Percentiles rank a stretch among this genome's conserved stretches.
These are phyloP conservation scores for Tanytarsus gracilentus DNA, from an alignment of 2,888 invertebrate species.

Conservation along the genomic window DNA sequence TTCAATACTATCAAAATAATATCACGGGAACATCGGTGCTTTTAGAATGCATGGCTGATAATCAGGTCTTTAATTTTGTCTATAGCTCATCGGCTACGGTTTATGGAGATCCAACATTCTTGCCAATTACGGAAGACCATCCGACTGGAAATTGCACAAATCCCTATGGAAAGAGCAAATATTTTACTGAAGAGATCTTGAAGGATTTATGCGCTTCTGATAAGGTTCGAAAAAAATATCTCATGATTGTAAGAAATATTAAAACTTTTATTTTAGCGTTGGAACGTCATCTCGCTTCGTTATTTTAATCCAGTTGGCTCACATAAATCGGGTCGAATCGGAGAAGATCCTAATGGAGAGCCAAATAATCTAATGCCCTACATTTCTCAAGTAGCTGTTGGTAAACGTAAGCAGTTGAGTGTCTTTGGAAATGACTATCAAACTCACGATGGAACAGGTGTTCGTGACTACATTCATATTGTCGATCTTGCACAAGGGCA, in stretches of 20 bases:
- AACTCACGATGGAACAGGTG: conserved; percentile 82
- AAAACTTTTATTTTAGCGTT: conserved; percentile 47
- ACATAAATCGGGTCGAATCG: conserved; percentile 78
- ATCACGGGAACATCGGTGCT: conserved; percentile 76
- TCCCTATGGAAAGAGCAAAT: conserved; percentile 91
- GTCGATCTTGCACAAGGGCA: conserved; percentile 91
- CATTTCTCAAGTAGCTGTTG: conserved; percentile 84
- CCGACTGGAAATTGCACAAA: conserved; percentile 81
- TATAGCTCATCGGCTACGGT: conserved; percentile 89
- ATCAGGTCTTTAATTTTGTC: conserved; percentile 65
- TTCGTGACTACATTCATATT: conserved; percentile 72
- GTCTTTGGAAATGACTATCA: conserved; percentile 84
- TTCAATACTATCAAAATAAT: conserved; percentile 85
- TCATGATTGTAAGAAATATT: conserved; percentile 19
- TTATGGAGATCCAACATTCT: conserved; percentile 74
- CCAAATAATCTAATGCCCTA: conserved; percentile 95
- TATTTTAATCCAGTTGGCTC: conserved; percentile 97
- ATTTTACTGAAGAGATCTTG: conserved; percentile 88
- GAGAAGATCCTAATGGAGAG: conserved; percentile 83
- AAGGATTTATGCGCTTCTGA: conserved; percentile 74
- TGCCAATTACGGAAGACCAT: conserved; percentile 79
- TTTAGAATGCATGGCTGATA: conserved; percentile 58
- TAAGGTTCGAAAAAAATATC: conserved; percentile 46
- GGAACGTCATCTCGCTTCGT: conserved; percentile 72
- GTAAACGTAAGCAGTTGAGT: conserved; percentile 59